phyloP scores from a whole-genome alignment of 2,797 vertebrate species.

The Lacerta viridis region DNA sequence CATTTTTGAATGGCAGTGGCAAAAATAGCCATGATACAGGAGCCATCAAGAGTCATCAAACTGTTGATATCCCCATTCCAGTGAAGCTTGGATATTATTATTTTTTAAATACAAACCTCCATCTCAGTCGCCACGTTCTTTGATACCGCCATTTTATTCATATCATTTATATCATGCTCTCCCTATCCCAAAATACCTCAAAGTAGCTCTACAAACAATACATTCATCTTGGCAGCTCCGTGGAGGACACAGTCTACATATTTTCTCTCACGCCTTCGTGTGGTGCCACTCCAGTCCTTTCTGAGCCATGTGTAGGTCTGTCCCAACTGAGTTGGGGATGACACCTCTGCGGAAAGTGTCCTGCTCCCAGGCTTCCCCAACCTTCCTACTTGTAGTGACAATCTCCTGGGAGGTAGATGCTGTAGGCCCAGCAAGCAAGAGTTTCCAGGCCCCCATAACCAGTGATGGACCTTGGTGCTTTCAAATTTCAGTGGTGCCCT shows the following conservation, averaged over 20 bases:
- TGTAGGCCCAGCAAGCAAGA: not conserved
- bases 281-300: not conserved
- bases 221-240: not conserved
- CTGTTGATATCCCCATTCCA: not conserved
- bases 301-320: not conserved
- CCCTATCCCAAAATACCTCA: not conserved
- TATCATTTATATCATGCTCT: not conserved
- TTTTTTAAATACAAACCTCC: not conserved
- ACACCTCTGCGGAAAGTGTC: not conserved
- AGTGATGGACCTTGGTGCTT: too few species aligned
- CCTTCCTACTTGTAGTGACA: not conserved
- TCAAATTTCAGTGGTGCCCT: too few species aligned
- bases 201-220: not conserved
- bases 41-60: not conserved
- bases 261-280: not conserved
- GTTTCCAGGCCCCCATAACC: not conserved
- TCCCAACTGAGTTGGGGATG: too few species aligned
- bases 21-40: not conserved
- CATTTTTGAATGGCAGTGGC: not conserved
- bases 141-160: not conserved
- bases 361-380: not conserved
- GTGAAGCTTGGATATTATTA: not conserved
- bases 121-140: not conserved
- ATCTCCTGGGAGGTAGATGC: not conserved
- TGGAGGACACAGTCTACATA: too few species aligned